Evolutionary conservation across 2,113 vertebrate genomes (phyloP).

Genomic region (Amazona vittata): DNA sequence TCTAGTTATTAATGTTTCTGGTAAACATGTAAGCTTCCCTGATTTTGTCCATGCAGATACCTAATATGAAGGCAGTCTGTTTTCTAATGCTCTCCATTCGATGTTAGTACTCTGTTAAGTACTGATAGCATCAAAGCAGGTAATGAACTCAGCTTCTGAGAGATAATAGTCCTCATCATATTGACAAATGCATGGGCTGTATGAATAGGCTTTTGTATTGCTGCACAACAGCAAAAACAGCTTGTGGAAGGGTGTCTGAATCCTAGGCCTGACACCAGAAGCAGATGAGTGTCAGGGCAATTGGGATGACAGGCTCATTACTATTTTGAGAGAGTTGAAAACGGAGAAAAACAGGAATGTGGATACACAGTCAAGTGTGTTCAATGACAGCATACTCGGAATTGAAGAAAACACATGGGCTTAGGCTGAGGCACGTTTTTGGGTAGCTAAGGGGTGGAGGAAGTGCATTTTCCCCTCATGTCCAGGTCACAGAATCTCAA

Average conservation of each 20-base stretch:
- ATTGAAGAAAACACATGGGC: neutral
- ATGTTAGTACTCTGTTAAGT: conserved; percentile 22
- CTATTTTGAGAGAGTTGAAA: neutral
- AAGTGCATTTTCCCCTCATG: fast-evolving
- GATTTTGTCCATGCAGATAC: neutral
- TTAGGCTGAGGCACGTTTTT: fast-evolving
- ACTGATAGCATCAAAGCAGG: neutral
- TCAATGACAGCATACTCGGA: neutral
- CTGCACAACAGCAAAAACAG: neutral
- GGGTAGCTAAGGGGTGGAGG: neutral
- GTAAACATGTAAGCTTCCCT: conserved; percentile 18
- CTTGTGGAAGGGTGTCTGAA: neutral
- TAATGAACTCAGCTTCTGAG: conserved; percentile 14
- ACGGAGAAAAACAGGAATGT: neutral
- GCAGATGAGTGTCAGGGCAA: neutral
- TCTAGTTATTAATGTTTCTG: conserved; percentile 47
- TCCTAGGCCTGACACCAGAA: neutral
- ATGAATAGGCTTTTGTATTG: neutral
- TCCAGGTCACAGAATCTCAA: neutral
- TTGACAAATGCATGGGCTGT: neutral
- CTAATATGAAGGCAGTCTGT: neutral
- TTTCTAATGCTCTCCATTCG: conserved; percentile 8
- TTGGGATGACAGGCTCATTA: neutral
- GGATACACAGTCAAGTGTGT: neutral
- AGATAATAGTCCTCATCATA: conserved; percentile 1